These are phyloP conservation scores for Danio choprae DNA, from an alignment of 2,797 vertebrate genomes.

Conservation along the genomic window DNA sequence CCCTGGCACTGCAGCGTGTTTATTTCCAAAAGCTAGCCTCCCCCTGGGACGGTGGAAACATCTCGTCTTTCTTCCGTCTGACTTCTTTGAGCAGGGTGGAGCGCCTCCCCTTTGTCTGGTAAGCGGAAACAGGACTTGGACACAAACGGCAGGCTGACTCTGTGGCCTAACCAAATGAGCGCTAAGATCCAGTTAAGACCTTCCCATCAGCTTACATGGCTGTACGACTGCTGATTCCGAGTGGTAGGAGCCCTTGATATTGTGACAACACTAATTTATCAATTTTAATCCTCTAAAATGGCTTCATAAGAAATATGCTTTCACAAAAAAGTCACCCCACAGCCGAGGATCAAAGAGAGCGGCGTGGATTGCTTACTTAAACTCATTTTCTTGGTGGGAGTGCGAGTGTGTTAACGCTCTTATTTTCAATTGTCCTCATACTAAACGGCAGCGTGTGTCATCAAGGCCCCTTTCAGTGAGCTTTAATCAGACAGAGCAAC, in stretches of 20 bases:
- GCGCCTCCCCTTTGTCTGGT: conserved; percentile 72
- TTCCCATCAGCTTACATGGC: conserved; percentile 52
- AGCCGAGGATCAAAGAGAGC: conserved; percentile 43
- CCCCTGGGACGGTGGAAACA: conserved; percentile 74
- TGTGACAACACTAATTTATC: conserved; percentile 48
- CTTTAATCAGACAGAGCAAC: conserved; percentile 78
- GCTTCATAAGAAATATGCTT: conserved; percentile 37
- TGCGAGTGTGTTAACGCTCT: conserved; percentile 32
- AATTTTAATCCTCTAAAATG: conserved; percentile 48
- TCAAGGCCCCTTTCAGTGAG: conserved; percentile 73
- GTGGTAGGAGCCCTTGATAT: conserved; percentile 43
- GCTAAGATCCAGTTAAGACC: conserved; percentile 54
- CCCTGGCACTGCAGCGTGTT: conserved; percentile 82
- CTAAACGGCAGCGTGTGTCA: conserved; percentile 63
- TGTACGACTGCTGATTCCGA: conserved; percentile 32
- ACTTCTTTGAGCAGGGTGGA: conserved; percentile 61
- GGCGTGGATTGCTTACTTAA: conserved; percentile 31
- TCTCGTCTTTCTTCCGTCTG: conserved; percentile 75
- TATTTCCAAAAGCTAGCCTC: conserved; percentile 75
- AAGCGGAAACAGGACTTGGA: conserved; percentile 39
- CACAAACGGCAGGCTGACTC: conserved; percentile 27
- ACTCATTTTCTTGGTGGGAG: conserved; percentile 13
- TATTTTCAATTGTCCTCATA: conserved; percentile 65
- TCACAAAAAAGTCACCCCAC: conserved; percentile 44
- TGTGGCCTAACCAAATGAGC: conserved; percentile 45